Evolutionary conservation across 1,140 invertebrate genomes (phyloP).

Genomic region (Aphidius ervi): DNA sequence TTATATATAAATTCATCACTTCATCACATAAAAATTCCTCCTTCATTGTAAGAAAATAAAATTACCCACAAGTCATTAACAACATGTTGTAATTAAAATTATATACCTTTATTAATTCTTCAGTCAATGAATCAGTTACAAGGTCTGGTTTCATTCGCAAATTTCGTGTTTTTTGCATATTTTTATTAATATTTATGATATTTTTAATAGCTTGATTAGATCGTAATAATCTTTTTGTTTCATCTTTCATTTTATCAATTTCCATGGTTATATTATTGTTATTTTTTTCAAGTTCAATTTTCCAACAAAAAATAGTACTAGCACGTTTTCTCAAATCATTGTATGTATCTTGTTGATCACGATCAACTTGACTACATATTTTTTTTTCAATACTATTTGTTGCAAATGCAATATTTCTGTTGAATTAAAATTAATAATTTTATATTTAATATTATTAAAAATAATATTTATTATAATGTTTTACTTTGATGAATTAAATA

Average conservation of each 20-base stretch:
- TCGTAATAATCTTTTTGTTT: slow-evolving; percentile 59
- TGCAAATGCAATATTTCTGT: slow-evolving; percentile 49
- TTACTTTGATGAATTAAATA: slow-evolving; percentile 32
- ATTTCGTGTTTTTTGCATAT: slow-evolving; percentile 52
- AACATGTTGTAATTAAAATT: not conserved
- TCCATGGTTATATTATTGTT: slow-evolving; percentile 62
- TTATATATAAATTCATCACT: slow-evolving; percentile 57
- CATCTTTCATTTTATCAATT: slow-evolving; percentile 59
- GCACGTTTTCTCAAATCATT: slow-evolving; percentile 57
- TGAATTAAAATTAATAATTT: not conserved
- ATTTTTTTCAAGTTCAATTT: slow-evolving; percentile 61
- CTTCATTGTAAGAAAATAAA: slow-evolving; percentile 21
- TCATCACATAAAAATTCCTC: slow-evolving; percentile 64
- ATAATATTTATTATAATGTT: not conserved
- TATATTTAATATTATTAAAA: no score
- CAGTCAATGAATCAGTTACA: slow-evolving; percentile 73
- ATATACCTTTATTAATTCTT: slow-evolving; percentile 63
- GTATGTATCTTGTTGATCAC: slow-evolving; percentile 62
- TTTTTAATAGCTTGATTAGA: slow-evolving; percentile 57
- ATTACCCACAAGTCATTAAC: not conserved
- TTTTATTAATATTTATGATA: slow-evolving; percentile 59
- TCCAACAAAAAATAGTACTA: slow-evolving; percentile 63
- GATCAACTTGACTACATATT: slow-evolving; percentile 58
- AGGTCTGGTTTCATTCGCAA: slow-evolving; percentile 68
- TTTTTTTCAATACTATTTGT: slow-evolving; percentile 57